Conservation (phyloP, 2,888 invertebrate species). For the Cheilosia urbana region DNA sequence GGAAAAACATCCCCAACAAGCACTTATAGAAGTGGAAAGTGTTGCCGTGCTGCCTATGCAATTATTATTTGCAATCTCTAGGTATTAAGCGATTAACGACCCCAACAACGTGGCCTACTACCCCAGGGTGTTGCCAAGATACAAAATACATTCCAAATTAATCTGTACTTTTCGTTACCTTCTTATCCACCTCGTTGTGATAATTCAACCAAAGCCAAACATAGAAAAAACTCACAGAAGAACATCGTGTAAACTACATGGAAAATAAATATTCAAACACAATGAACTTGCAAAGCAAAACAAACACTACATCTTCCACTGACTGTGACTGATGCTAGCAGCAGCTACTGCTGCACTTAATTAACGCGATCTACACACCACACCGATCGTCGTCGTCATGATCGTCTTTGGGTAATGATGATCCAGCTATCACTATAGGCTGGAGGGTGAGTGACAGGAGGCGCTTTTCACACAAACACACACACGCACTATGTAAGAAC, state of each 20-base stretch:
- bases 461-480: neutral
- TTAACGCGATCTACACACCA: constrained; percentile 16
- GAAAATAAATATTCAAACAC: constrained; percentile 53
- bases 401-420: neutral
- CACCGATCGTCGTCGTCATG: constrained; percentile 20
- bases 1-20: too few species aligned
- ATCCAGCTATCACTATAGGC: neutral
- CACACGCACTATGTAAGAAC: neutral
- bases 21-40: too few species aligned
- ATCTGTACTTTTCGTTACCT: neutral
- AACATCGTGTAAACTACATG: constrained; percentile 25
- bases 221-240: neutral
- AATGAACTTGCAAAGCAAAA: constrained; percentile 57
- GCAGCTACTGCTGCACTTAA: constrained; percentile 45
- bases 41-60: too few species aligned
- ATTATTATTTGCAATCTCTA: too few species aligned
- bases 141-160: neutral
- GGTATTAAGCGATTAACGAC: too few species aligned
- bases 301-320: constrained; percentile 47
- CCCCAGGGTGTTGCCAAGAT: too few species aligned
- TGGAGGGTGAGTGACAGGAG: constrained; percentile 4
- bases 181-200: neutral
- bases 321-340: constrained; percentile 36
- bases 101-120: too few species aligned
- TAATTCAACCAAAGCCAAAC: neutral